Evolutionary conservation across 2,113 vertebrate genomes (phyloP), one percentile per base, ranked within the genome.

Genomic region (Hypomesus transpacificus): DNA sequence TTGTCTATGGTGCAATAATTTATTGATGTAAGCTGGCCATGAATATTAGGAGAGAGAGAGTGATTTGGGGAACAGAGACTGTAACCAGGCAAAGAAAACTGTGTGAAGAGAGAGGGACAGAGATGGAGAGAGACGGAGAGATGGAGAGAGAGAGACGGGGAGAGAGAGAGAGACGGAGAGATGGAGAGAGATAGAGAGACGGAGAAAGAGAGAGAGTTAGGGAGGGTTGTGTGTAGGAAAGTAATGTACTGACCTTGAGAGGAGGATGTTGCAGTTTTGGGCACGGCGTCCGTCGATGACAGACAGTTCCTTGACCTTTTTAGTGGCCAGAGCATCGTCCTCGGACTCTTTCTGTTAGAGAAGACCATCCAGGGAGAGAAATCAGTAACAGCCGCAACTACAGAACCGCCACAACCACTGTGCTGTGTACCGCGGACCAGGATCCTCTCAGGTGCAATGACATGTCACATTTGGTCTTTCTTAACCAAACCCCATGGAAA

Each of bases 211-310:
- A 54, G 52, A 17, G 52, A 54, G 52, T 14, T n/a, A n/a, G n/a
- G 51, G 16, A 14, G 52, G 52, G 22, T 26, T 16, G 9, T 39
- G 28, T 8, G 62, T 39, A 34, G 17, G n/a, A 65, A 16, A 26
- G 8, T 17, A 6, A 14, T 3, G 22, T 50, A 71, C 76, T 26
- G 89, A 98, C 97, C 97, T 94, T 11, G 97, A 99, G 22, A 99
- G 95, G 61, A 99, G 96, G 88, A 99, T 99, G 86, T 98, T 98
- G 91, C 97, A 99, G 64, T 99, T 99, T 86, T 99, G 97, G 80
- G 97, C 97, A 83, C 97, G 93, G 16, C 96, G 94, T 24, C 97
- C 97, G 0, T 99, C 97, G 58, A 99, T 98, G 78, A 99, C 95
- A 0, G 97, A 99, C 76, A 99, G 92, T 84, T 99, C 97, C 89